A percentile compares a stretch with the other conserved stretches of the same genome.
These are phyloP conservation scores for Brenthis daphne DNA, from an alignment of 2,888 invertebrate species.

Conservation along the genomic window DNA sequence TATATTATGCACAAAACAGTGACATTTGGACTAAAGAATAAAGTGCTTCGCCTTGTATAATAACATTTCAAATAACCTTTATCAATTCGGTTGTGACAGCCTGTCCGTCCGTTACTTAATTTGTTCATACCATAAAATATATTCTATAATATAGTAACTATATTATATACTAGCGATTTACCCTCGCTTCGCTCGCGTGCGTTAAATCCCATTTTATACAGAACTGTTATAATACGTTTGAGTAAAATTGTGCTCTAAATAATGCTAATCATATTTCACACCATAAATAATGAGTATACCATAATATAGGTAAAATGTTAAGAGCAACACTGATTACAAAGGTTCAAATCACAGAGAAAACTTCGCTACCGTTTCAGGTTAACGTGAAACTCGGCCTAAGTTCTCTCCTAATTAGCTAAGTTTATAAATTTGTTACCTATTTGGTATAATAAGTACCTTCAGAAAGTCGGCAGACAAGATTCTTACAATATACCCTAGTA, in stretches of 20 bases:
- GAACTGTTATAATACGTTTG: too few species aligned
- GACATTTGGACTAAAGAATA: conserved; percentile 34
- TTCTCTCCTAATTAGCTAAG: conserved; percentile 71
- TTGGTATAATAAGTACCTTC: conserved; percentile 74
- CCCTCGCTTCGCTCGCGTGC: too few species aligned
- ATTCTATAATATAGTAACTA: too few species aligned
- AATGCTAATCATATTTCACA: too few species aligned
- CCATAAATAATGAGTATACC: too few species aligned
- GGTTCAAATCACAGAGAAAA: conserved; percentile 69
- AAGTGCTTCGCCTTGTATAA: conserved; percentile 44
- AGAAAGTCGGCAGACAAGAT: conserved; percentile 52
- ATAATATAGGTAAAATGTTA: conserved; percentile 8
- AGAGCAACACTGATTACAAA: conserved; percentile 59
- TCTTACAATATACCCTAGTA: conserved; percentile 49
- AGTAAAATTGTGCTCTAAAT: too few species aligned
- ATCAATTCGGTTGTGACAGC: conserved; percentile 57
- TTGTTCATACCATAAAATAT: conserved; percentile 36
- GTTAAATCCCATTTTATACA: too few species aligned
- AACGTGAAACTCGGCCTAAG: conserved; percentile 68
- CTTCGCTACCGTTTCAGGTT: conserved; percentile 61
- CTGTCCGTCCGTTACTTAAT: conserved; percentile 50
- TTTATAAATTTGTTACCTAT: conserved; percentile 79
- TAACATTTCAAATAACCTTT: conserved; percentile 58
- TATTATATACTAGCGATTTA: too few species aligned
- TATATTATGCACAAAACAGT: conserved; percentile 25